A percentile compares a stretch with the other conserved stretches of the same genome.
phyloP scores from a whole-genome alignment of 2,888 invertebrate species.

The Gnatocerus cornutus region DNA sequence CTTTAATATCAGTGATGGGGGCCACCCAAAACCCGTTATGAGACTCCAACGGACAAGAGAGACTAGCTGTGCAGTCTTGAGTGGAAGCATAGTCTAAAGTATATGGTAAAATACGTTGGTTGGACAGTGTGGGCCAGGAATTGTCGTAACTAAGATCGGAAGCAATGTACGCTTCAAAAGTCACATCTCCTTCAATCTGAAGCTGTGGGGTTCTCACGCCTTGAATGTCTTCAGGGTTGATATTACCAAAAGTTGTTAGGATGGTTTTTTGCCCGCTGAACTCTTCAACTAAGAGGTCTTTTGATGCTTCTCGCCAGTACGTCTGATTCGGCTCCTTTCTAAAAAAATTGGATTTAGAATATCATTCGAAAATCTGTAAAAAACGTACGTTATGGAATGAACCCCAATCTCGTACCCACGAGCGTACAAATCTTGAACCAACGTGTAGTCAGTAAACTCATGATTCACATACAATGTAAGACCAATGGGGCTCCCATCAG shows the following conservation, averaged over 20 bases:
- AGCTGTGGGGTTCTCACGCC: conserved; percentile 74
- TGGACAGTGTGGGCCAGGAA: conserved; percentile 74
- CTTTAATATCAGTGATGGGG: conserved; percentile 77
- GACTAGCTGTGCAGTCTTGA: conserved; percentile 74
- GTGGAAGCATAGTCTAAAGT: conserved; percentile 76
- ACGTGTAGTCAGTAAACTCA: conserved; percentile 76
- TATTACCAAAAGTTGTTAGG: conserved; percentile 65
- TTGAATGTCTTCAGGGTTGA: conserved; percentile 63
- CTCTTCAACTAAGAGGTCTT: conserved; percentile 62
- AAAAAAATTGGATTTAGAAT: too few relatives aligned
- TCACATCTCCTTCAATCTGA: conserved; percentile 74
- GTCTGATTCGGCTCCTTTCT: conserved; percentile 58
- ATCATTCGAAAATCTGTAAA: too few relatives aligned
- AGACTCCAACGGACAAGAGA: conserved; percentile 75
- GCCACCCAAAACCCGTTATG: conserved; percentile 78
- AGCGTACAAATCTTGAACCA: conserved; percentile 76
- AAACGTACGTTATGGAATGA: conserved; percentile 75
- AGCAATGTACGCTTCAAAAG: conserved; percentile 74
- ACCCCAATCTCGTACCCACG: conserved; percentile 80
- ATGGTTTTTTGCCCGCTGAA: conserved; percentile 67
- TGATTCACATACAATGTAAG: conserved; percentile 83
- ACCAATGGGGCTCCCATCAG: conserved; percentile 77
- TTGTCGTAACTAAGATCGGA: conserved; percentile 76
- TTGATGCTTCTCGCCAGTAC: conserved; percentile 65
- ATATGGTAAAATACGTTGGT: conserved; percentile 79